Base-by-base conservation (phyloP, 2,797 vertebrate species). In the Takifugu rubripes region DNA sequence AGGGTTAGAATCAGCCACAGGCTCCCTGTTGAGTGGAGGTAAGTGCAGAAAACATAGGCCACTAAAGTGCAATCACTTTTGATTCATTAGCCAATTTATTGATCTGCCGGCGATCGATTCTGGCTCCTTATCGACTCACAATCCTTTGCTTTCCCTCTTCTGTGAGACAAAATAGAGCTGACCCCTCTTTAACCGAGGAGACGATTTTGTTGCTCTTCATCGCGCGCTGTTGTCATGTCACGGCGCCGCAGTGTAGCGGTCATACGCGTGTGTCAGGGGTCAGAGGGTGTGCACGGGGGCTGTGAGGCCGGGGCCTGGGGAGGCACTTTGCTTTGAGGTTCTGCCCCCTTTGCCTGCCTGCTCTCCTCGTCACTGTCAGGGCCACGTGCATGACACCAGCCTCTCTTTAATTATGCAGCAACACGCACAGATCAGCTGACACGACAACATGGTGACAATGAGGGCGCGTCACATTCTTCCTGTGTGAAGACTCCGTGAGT, bases 341-440 rank as follows among this genome's bases (percentile, higher is more conserved):
- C 52, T 61, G 56, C 17, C 52, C 59, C 70, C 69, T 56, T 55
- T 42, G 68, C 75, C 64, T 54, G 25, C 60, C 65, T 25, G 45
- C 17, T 14, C n/a, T 87, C 88, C 87, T 72, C 85, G 74, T 83
- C 68, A 74, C 74, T 80, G 68, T 75, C 77, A 78, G 78, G 75
- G 77, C 72, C 77, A 70, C 82, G 78, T 81, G 82, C 83, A 76
- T 70, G 77, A 84, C 83, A 84, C 65, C 78, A 83, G 56, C 66
- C 56, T 72, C 86, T 86, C 61, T 69, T 92, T 79, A 86, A 92
- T 92, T 89, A 90, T 91, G 85, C 84, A 90, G 79, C 62, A 81
- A 62, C 76, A 72, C 59, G 29, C 72, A 72, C 49, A 56, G 72
- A 87, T 66, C 61, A 33, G 31, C 68, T 68, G 74, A 83, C 83